phyloP scores from a whole-genome alignment of 2,113 vertebrate genomes.

The Aptenodytes patagonicus region DNA sequence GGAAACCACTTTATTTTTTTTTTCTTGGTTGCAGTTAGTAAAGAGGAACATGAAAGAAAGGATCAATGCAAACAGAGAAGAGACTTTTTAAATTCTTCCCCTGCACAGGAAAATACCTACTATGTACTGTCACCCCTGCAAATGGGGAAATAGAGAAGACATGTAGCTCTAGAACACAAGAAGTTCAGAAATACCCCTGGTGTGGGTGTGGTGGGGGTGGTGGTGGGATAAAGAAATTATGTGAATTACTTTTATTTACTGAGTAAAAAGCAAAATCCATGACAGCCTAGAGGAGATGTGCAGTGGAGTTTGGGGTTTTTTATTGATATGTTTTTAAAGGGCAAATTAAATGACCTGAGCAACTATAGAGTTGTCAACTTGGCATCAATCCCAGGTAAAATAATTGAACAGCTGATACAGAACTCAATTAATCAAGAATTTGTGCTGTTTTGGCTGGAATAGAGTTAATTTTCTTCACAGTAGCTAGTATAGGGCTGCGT shows the following conservation, averaged over 20 bases:
- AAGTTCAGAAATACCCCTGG: background rate
- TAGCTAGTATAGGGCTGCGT: too few relatives aligned
- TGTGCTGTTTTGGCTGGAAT: too few relatives aligned
- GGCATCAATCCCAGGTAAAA: background rate
- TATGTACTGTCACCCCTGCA: accelerated
- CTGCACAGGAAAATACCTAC: background rate
- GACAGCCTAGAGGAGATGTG: background rate
- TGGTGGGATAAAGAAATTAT: background rate
- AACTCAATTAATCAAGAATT: background rate
- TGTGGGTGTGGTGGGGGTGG: too few relatives aligned
- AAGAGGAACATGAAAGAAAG: background rate
- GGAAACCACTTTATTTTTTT: background rate
- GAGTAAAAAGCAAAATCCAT: background rate
- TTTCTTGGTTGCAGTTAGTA: too few relatives aligned
- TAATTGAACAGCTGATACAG: background rate
- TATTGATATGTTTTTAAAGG: background rate
- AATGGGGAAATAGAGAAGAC: background rate
- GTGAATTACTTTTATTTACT: background rate
- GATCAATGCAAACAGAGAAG: background rate
- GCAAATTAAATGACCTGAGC: background rate
- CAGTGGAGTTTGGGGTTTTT: background rate
- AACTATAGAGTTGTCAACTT: background rate
- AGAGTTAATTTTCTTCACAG: too few relatives aligned
- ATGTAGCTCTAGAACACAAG: background rate
- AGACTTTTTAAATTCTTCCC: background rate